Evolutionary conservation across 1,140 invertebrate species (phyloP), one percentile per base, ranked within the genome.

Genomic region (Oreohelix idahoensis): DNA sequence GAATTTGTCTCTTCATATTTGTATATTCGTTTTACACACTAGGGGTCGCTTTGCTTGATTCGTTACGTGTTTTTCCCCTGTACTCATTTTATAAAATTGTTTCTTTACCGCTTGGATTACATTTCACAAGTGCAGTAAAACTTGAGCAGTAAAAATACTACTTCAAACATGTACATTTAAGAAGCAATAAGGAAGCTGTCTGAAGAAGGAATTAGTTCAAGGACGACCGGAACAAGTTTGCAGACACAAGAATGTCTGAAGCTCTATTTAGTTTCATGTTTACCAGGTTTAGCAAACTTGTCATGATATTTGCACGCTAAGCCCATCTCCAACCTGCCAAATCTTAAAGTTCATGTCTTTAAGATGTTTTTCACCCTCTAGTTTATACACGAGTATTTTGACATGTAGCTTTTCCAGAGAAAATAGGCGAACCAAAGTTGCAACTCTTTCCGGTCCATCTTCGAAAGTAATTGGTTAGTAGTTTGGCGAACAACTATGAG

Each of bases 271-370:
- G 63, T 13, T 66, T 29, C 63, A 23, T 66, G 63, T 32, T 10
- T 23, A n/a, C 63, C 63, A 66, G 63, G 63, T 66, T 66, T 66
- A 66, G 63, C 63, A 66, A 2, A 32, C 63, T 66, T 29, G 2
- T 66, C n/a, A 35, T 23, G 63, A 35, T 35, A 66, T 66, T 66
- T 66, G 63, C 63, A 29, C n/a, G 63, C 63, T 66, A 66, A 66
- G 8, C 63, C 29, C 17, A 35, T 5, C n/a, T 2, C 17, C 23
- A 29, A 66, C 63, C n/a, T 32, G 23, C n/a, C 63, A 11, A 66
- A 29, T 66, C 63, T 66, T 2, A 66, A 4, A 10, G 63, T 32
- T 32, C 29, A 66, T 32, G 4, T 66, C 5, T 66, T 29, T 2
- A 66, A 17, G 10, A 35, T 35, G 63, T 8, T 13, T 66, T 23